Evolutionary conservation across 2,888 invertebrate genomes (phyloP), one percentile per base, ranked within the genome.

Genomic region (Aquatica leii): DNA sequence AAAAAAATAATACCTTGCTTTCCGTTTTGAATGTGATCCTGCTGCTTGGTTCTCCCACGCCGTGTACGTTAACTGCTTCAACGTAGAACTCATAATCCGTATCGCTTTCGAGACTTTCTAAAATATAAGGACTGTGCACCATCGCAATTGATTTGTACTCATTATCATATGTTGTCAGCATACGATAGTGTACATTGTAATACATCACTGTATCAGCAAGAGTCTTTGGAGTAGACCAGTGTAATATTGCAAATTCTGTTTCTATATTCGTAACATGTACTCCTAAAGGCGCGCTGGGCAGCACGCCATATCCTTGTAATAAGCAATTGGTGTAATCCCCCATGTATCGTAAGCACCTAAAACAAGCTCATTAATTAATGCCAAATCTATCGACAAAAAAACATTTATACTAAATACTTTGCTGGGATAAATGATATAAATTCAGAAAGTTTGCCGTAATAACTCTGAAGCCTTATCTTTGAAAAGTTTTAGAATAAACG

Each of bases 221-320:
- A 0, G 86, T 85, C 48, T 87, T 87, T 0, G 94, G 94, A 0
- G 87, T 82, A 0, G 88, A 86, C 94, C 94, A 94, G 75, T 91
- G 90, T 0, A 93, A 81, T 54, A 94, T 89, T 0, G 90, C 91
- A 80, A 90, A 93, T 77, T 88, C 89, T 0, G 89, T 87, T 71
- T 91, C 89, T 65, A 92, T 88, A 77, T 91, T 90, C 34, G 90
- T 87, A 4, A 93, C 86, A 71, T 87, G 88, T 1, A 93, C 84
- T 52, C 85, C 84, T 0, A 86, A 85, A 0, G 94, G 94, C 0
- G 90, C 85, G 21, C 91, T 89, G 0, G 94, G 91, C 0, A 94
- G 84, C 0, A 93, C 93, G 0, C 93, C 93, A 80, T 94, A 94
- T 12, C 93, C 93, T 82, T 93, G 91, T 67, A 94, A 86, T 17